A percentile compares a stretch with the other conserved stretches of the same genome.
These are phyloP conservation scores for Phyllostomus discolor DNA, from an alignment of 2,113 vertebrate genomes.

Conservation along the genomic window DNA sequence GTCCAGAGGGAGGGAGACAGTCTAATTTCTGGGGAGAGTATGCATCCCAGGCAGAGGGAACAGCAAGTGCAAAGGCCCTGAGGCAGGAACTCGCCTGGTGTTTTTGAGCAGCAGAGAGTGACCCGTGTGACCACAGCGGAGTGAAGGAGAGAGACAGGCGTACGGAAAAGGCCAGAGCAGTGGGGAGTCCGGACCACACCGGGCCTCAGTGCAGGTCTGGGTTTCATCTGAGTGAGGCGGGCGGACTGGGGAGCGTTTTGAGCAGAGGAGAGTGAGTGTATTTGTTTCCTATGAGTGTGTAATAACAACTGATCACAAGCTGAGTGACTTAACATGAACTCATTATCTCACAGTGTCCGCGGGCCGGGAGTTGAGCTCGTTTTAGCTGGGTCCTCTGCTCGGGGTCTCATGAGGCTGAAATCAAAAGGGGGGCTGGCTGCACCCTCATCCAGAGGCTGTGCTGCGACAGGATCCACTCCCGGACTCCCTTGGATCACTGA, in stretches of 20 bases:
- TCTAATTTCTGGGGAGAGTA: background rate
- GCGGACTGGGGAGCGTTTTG: background rate
- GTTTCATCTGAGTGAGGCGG: background rate
- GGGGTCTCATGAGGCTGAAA: background rate
- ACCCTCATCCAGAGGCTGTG: background rate
- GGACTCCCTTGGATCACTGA: background rate
- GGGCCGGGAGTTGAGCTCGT: background rate
- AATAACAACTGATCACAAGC: background rate
- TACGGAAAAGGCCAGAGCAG: background rate
- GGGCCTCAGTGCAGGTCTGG: background rate
- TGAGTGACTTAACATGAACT: background rate
- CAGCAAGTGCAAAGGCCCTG: background rate
- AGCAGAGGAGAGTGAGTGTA: background rate
- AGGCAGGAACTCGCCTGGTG: background rate
- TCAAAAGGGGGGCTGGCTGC: background rate
- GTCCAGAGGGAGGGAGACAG: background rate
- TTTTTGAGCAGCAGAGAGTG: background rate
- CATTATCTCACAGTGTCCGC: background rate
- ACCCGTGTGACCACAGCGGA: too few species aligned
- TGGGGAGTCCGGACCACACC: background rate
- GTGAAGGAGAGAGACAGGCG: background rate
- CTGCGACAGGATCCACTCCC: background rate
- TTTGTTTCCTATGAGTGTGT: background rate
- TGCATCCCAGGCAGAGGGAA: background rate
- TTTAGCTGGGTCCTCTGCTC: background rate